Evolutionary conservation across 1,140 invertebrate species (phyloP).

Genomic region (Saccostrea cuccullata): DNA sequence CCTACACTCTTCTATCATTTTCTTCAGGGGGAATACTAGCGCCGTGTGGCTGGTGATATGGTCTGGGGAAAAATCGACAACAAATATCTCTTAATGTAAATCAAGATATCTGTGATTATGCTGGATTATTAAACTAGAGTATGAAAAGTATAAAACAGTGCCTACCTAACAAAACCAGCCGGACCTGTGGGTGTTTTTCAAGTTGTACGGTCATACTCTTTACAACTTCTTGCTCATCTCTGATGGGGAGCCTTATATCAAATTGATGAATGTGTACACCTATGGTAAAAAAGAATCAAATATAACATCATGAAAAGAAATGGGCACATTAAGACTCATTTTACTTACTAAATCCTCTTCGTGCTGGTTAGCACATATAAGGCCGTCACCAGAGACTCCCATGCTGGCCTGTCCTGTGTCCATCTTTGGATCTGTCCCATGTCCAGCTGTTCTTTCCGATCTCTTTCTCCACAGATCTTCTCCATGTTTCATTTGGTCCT

Average conservation of each 20-base stretch:
- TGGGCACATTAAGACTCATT: not conserved
- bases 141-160: not conserved
- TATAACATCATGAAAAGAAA: not conserved
- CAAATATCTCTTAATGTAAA: too few relatives aligned
- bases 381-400: too few relatives aligned
- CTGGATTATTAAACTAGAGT: too few relatives aligned
- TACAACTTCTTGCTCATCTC: conserved; percentile 58
- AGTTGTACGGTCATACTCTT: conserved; percentile 62
- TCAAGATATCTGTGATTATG: too few relatives aligned
- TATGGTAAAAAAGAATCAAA: not conserved
- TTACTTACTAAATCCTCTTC: too few relatives aligned
- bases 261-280: conserved; percentile 55
- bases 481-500: too few relatives aligned
- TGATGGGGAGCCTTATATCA: conserved; percentile 61
- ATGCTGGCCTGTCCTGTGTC: too few relatives aligned
- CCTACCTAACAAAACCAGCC: conserved; percentile 63
- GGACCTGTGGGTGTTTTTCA: conserved; percentile 56
- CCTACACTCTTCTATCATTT: conserved; percentile 61
- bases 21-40: conserved; percentile 63
- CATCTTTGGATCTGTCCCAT: too few relatives aligned
- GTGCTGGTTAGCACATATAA: too few relatives aligned
- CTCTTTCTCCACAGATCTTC: too few relatives aligned
- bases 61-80: conserved; percentile 48
- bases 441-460: too few relatives aligned
- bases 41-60: conserved; percentile 62